phyloP scores from a whole-genome alignment of 2,888 invertebrate species.

The Leucozona laternaria region DNA sequence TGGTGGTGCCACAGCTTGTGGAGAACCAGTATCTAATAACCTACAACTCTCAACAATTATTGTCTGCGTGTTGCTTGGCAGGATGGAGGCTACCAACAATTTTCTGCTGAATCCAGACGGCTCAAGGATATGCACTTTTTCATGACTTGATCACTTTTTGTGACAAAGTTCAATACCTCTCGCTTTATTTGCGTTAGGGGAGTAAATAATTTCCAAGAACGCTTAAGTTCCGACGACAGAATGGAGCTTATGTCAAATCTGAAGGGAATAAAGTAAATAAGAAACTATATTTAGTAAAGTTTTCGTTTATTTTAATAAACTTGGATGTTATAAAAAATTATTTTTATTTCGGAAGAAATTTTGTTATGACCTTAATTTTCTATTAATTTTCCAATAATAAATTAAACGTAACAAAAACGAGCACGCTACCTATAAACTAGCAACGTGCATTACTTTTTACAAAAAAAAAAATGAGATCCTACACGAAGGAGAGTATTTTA shows the following conservation, averaged over 20 bases:
- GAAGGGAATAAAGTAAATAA: neutral
- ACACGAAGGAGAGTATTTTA: constrained; percentile 48
- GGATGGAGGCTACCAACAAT: no score
- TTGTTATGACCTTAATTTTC: constrained; percentile 38
- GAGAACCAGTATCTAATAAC: no score
- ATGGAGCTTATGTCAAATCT: neutral
- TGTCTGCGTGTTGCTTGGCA: no score
- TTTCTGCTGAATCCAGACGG: no score
- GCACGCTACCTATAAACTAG: constrained; percentile 26
- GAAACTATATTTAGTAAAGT: neutral
- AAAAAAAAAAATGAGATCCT: constrained; percentile 66
- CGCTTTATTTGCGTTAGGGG: no score
- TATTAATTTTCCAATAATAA: constrained; percentile 38
- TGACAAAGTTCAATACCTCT: no score
- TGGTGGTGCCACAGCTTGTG: no score
- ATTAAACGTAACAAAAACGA: constrained; percentile 49
- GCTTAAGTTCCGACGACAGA: no score
- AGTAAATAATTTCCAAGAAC: no score
- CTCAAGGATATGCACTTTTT: no score
- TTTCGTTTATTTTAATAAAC: constrained; percentile 46
- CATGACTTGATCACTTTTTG: no score
- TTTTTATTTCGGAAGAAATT: constrained; percentile 56
- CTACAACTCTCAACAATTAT: no score
- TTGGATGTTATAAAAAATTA: constrained; percentile 5
- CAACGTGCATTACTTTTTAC: constrained; percentile 60